These are phyloP conservation scores for Sphinx pinastri DNA, from an alignment of 2,888 invertebrate genomes.

Conservation along the genomic window DNA sequence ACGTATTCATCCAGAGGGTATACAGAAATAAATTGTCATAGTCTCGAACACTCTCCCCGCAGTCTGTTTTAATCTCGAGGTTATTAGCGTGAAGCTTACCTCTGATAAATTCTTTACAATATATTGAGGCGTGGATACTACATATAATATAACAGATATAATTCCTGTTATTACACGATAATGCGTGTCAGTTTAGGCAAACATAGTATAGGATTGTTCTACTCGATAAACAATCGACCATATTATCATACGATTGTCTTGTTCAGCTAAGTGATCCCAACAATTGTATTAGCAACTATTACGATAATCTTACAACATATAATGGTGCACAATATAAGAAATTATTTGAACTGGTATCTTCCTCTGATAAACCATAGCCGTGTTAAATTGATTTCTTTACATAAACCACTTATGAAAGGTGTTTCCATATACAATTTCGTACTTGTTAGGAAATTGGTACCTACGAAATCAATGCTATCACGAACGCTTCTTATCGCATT, in stretches of 20 bases:
- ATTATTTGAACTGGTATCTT: constrained; percentile 3
- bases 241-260: constrained; percentile 10
- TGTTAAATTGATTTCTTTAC: constrained; percentile 18
- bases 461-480: constrained; percentile 13
- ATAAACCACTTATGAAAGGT: constrained; percentile 10
- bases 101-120: neutral
- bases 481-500: constrained; percentile 17
- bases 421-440: constrained; percentile 19
- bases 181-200: neutral
- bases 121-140: neutral
- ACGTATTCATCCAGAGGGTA: neutral
- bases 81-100: constrained; percentile 2
- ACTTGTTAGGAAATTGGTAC: constrained; percentile 11
- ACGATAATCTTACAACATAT: neutral
- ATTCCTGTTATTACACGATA: neutral
- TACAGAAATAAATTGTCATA: neutral
- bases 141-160: constrained; percentile 8
- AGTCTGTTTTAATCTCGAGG: constrained; percentile 2
- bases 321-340: neutral
- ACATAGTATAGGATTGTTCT: neutral
- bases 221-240: neutral
- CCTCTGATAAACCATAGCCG: constrained; percentile 8
- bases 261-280: neutral
- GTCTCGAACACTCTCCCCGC: neutral
- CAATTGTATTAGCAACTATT: constrained; percentile 1